phyloP scores from a whole-genome alignment of 2,113 vertebrate genomes.

The Upupa epops region DNA sequence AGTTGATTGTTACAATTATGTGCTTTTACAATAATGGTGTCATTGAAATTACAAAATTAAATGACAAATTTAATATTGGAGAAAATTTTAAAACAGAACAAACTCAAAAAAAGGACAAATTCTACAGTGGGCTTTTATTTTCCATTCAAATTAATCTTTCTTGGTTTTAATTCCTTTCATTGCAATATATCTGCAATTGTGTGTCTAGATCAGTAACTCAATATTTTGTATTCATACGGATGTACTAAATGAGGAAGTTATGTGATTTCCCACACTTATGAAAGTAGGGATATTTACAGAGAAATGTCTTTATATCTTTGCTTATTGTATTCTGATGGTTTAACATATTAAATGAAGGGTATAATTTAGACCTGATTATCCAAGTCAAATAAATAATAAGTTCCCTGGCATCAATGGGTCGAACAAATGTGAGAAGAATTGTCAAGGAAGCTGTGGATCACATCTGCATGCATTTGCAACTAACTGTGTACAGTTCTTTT shows the following conservation, averaged over 20 bases:
- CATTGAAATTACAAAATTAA: background rate
- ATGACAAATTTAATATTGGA: background rate
- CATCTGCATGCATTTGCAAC: background rate
- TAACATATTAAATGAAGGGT: background rate
- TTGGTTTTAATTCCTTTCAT: background rate
- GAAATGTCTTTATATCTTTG: background rate
- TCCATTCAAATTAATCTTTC: background rate
- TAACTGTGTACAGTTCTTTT: background rate
- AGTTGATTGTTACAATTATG: background rate
- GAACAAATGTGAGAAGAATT: background rate
- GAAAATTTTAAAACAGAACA: background rate
- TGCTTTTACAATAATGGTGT: background rate
- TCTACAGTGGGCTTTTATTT: background rate
- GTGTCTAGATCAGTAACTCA: background rate
- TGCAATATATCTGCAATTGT: background rate
- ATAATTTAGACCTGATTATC: background rate
- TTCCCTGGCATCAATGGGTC: background rate
- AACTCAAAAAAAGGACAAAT: background rate
- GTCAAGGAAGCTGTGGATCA: rapidly evolving
- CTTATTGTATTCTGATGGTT: background rate
- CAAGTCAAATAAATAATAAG: background rate
- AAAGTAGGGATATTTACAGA: background rate
- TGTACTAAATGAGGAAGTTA: background rate
- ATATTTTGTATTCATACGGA: background rate
- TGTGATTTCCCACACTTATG: background rate